Evolutionary conservation across 2,888 invertebrate genomes (phyloP), one percentile per base, ranked within the genome.

Genomic region (Siphonodentalium dalli): DNA sequence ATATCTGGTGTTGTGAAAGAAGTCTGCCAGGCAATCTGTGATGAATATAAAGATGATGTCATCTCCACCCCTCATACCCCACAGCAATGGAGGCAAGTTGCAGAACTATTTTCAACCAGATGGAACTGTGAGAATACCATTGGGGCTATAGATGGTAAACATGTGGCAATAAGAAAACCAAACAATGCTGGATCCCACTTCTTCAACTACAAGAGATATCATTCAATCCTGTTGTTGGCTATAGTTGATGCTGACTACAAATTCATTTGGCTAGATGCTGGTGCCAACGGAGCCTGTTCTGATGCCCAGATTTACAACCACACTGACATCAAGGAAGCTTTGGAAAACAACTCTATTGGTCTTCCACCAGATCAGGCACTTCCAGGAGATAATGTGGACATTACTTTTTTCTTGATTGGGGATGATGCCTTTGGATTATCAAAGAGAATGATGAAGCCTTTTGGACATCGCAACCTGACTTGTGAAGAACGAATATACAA

Each of bases 141-240:
- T 45, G 63, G 63, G 20, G 66, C 66, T 18, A 26, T 66, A 20
- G 61, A 66, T 58, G 64, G 68, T 35, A 66, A 68, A 38, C 65
- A 66, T 38, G 35, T 65, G 18, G 54, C 61, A 48, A 48, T 56
- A 13, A 49, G 51, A 47, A 26, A 28, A 15, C 61, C 58, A 1
- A 15, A 23, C 3, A 43, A 55, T 13, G 26, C 39, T 23, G 61
- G 61, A 4, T 38, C 47, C 29, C 15, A 34, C n/a, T 67, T 61
- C 54, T 45, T 56, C 49, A 65, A 63, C 52, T 65, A 61, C 55
- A 61, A 68, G 38, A 45, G 53, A 9, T 65, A 60, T 33, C 57
- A 45, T 29, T 59, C 51, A 20, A 57, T 66, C 15, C 49, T 63
- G 24, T 24, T 61, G 3, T 3, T 67, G 51, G 62, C 48, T n/a